These are phyloP conservation scores for Pangasius krempfi DNA, from an alignment of 2,797 vertebrate species.

Conservation along the genomic window DNA sequence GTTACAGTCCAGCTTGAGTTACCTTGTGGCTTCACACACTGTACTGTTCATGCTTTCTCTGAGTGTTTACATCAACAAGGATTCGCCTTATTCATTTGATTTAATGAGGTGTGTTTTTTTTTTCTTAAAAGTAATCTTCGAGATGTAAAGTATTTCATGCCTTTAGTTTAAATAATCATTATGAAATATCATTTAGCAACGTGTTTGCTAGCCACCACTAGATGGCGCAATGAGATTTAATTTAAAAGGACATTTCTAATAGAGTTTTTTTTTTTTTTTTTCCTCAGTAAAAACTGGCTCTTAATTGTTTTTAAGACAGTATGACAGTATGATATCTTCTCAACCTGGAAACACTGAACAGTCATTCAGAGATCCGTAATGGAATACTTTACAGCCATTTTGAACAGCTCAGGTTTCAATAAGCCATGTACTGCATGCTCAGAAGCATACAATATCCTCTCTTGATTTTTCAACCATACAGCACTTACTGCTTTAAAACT, in stretches of 20 bases:
- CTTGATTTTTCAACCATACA: slow-evolving; percentile 46
- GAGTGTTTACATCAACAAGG: slow-evolving; percentile 34
- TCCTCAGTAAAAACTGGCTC: not conserved
- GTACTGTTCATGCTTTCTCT: slow-evolving; percentile 29
- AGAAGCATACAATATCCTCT: slow-evolving; percentile 38
- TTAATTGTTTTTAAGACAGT: not conserved
- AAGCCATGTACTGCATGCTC: slow-evolving; percentile 43
- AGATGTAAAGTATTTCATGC: not conserved
- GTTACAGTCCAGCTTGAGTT: slow-evolving; percentile 2
- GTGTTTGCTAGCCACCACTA: slow-evolving; percentile 5
- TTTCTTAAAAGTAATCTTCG: not conserved
- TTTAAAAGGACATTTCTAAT: not conserved
- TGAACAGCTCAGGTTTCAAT: slow-evolving; percentile 65
- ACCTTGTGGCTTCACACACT: slow-evolving; percentile 15
- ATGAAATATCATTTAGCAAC: not conserved
- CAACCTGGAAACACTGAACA: slow-evolving; percentile 3
- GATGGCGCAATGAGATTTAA: not conserved
- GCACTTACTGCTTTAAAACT: slow-evolving; percentile 19
- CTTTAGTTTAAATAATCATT: not conserved
- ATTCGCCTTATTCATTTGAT: slow-evolving; percentile 20
- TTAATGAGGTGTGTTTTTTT: not conserved
- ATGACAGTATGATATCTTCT: slow-evolving; percentile 4
- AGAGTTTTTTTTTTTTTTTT: not conserved
- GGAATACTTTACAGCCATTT: slow-evolving; percentile 21
- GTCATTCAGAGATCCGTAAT: slow-evolving; percentile 1